phyloP scores from a whole-genome alignment of 2,797 vertebrate genomes.

The Lagodon rhomboides region DNA sequence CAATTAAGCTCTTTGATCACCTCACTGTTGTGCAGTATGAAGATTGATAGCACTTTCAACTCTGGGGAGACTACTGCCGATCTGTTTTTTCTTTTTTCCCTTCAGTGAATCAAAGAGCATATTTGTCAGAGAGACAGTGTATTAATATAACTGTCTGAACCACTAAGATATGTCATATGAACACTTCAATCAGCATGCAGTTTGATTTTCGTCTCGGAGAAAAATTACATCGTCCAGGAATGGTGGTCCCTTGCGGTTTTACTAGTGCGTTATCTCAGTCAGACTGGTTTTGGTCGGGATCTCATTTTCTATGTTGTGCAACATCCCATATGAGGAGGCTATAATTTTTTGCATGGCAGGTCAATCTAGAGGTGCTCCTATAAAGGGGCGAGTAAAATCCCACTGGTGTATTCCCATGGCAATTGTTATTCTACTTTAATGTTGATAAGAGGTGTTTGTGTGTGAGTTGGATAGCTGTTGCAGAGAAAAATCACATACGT shows the following conservation, averaged over 20 bases:
- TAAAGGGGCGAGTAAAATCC: conserved; percentile 39
- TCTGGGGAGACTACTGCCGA: conserved; percentile 19
- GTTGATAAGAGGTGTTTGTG: conserved; percentile 26
- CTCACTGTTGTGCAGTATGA: conserved; percentile 38
- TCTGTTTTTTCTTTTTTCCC: conserved; percentile 26
- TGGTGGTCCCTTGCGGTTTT: conserved; percentile 42
- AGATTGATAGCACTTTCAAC: conserved; percentile 60
- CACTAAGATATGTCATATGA: conserved; percentile 54
- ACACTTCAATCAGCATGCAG: conserved; percentile 47
- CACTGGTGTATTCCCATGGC: conserved; percentile 29
- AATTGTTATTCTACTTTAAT: conserved; percentile 42
- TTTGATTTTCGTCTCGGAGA: conserved; percentile 46
- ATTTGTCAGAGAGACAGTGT: conserved; percentile 63
- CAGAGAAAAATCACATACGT: conserved; percentile 4
- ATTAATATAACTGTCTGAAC: conserved; percentile 68
- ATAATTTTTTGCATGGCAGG: conserved; percentile 58
- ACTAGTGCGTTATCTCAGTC: conserved; percentile 39
- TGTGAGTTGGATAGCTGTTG: conserved; percentile 23
- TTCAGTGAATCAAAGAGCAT: conserved; percentile 62
- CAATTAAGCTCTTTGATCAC: conserved; percentile 71
- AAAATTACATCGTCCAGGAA: conserved; percentile 14
- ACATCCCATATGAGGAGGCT: conserved; percentile 23
- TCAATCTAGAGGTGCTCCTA: conserved; percentile 40
- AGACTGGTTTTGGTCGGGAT: conserved; percentile 48
- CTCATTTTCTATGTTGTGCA: conserved; percentile 22